phyloP scores from a whole-genome alignment of 2,888 invertebrate species.

The Nyleta sp. region DNA sequence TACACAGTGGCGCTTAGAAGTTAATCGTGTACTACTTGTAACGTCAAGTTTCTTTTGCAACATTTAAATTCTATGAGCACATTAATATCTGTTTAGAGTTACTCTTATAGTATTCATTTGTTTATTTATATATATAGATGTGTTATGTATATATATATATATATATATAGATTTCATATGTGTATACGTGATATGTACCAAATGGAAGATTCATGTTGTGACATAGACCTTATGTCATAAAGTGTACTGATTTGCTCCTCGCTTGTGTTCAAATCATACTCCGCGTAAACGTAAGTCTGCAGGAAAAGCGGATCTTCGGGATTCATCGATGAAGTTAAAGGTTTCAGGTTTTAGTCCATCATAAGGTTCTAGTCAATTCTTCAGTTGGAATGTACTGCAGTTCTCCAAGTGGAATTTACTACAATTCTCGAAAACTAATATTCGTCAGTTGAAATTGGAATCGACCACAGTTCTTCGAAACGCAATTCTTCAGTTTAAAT shows the following conservation, averaged over 20 bases:
- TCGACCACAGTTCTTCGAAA: too few species aligned
- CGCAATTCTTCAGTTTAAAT: too few species aligned
- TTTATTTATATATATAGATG: constrained; percentile 49
- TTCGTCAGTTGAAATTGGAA: too few species aligned
- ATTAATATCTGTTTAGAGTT: constrained; percentile 64
- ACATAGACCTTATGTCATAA: constrained; percentile 67
- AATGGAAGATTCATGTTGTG: constrained; percentile 81
- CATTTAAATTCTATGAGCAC: constrained; percentile 64
- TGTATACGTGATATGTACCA: constrained; percentile 80
- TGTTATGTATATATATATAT: constrained; percentile 41
- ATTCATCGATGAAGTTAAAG: background rate
- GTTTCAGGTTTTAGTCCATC: too few species aligned
- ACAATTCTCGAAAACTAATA: too few species aligned
- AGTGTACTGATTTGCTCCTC: constrained; percentile 54
- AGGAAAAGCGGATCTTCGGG: background rate
- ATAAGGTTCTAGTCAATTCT: too few species aligned
- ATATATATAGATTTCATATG: constrained; percentile 61
- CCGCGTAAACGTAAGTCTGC: background rate
- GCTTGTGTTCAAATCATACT: constrained; percentile 26
- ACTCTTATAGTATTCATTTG: constrained; percentile 54
- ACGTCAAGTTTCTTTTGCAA: constrained; percentile 57
- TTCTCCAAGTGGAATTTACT: too few species aligned
- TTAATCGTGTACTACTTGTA: constrained; percentile 54
- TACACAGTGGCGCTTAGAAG: constrained; percentile 37
- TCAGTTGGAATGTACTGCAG: too few species aligned